Evolutionary conservation across 1,140 invertebrate species (phyloP), one percentile per base, ranked within the genome.

Genomic region (Neodiprion lecontei): DNA sequence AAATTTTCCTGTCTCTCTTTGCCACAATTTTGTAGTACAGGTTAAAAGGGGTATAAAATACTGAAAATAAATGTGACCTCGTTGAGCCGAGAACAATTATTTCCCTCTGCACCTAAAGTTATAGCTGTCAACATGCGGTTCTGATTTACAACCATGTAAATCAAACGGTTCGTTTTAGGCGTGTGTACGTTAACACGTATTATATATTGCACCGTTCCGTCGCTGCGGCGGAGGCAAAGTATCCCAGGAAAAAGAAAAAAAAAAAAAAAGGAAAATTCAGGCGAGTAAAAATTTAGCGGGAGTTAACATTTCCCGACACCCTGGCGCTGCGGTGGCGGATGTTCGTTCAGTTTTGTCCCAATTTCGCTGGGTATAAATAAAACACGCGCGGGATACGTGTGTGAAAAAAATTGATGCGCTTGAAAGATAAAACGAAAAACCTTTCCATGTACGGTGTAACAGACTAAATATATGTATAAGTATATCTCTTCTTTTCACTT

Each of bases 11-110:
- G 28, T 40, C 28, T 40, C 28, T 40, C 28, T 2, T 40, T 40
- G 0, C 28, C 28, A 40, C 1, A 40, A 40, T 40, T 40, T 12
- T 61, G 4, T 61, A 61, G 53, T 61, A 14, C 53, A 0, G 53
- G 53, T 61, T 61, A 8, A 61, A 61, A 61, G 53, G 8, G n/a
- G 53, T 17, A 61, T 61, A 61, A 61, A 61, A 17, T 61, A 12
- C 11, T 14, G 28, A 12, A 61, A 61, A 61, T 61, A 61, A 61
- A 61, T 61, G 53, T 40, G 53, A 61, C 11, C n/a, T 61, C n/a
- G 53, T 61, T 61, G 11, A 61, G 53, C 53, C 53, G n/a, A 17
- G 53, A 61, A 61, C 53, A 61, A 61, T 61, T 61, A 61, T 61
- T 61, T 61, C 0, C n/a, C 53, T 12, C n/a, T 61, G 53, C 28